Evolutionary conservation across 2,113 vertebrate species (phyloP), one percentile per base, ranked within the genome.

Genomic region (Elanus axillaris): DNA sequence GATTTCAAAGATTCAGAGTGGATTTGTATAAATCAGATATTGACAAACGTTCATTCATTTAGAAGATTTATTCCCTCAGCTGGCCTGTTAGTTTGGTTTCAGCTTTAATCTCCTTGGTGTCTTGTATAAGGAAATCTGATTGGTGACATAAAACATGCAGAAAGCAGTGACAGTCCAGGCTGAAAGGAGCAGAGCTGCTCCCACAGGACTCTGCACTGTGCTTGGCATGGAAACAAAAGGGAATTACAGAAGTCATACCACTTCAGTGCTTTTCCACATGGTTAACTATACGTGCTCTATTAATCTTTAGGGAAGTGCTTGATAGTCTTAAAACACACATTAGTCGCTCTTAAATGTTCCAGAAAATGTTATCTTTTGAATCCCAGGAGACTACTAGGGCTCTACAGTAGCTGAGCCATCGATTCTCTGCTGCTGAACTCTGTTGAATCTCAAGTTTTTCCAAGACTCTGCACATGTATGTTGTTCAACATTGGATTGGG

Each of bases 21-120:
- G 29, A 62, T 85, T 79, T 68, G 8, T 68, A 56, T 43, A 84
- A 88, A 78, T 89, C 60, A 63, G 26, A 64, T 91, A 86, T 31
- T 36, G 42, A 15, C 6, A 96, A 94, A 90, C 16, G 55, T 94
- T 89, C 71, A 60, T 81, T 93, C n/a, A 92, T 93, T 71, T 93
- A 77, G 64, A 83, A 42, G 68, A 75, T 31, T 76, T 88, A 67
- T 77, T 84, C 45, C 27, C n/a, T 88, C 25, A 60, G 10, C 14
- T 82, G 6, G 10, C 47, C 18, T 56, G 2, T 34, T n/a, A 38
- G 17, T 82, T 91, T 31, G 20, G 10, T 53, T 56, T 68, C 20
- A 43, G 15, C 32, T 75, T 13, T 63, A 76, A 63, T 7, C 23
- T 50, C 7, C 27, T 75, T 80, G 19, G 25, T 22, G 18, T 47